Conservation (phyloP, 2,113 vertebrate genomes). For the Ctenodactylus gundi region DNA sequence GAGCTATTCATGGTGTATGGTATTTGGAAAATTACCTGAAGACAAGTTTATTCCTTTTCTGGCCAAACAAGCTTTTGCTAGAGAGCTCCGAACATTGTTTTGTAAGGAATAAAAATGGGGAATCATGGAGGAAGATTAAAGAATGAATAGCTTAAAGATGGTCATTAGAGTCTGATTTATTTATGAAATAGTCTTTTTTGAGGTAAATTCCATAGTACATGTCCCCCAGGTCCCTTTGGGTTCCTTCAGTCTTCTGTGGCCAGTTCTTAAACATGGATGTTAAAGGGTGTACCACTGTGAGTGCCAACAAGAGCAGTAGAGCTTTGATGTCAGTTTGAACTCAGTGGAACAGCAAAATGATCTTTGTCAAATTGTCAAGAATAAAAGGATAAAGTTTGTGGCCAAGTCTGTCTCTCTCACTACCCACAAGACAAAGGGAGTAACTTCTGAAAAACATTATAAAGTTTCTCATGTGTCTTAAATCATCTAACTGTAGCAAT, state of each 20-base stretch:
- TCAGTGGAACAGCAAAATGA: too few relatives aligned
- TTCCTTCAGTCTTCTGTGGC: background rate
- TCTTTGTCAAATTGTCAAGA: too few relatives aligned
- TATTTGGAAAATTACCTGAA: background rate
- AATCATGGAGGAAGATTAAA: background rate
- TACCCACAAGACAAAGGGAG: too few relatives aligned
- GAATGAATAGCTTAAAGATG: background rate
- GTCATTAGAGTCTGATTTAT: too few relatives aligned
- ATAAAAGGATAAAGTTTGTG: too few relatives aligned
- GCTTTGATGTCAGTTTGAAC: too few relatives aligned
- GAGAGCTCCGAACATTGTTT: background rate
- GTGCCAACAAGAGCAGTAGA: background rate
- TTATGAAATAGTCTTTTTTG: too few relatives aligned
- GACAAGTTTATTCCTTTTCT: background rate
- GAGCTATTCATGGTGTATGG: background rate
- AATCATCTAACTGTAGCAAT: background rate
- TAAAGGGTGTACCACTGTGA: background rate
- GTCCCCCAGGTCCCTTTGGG: background rate
- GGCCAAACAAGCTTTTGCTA: too few relatives aligned
- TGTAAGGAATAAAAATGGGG: background rate
- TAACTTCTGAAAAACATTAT: background rate
- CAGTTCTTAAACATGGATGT: background rate
- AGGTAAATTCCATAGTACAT: background rate
- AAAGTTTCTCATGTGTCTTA: background rate
- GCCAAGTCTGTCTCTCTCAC: too few relatives aligned